Conservation (phyloP, 2,888 invertebrate genomes). For the Schizaphis graminum region DNA sequence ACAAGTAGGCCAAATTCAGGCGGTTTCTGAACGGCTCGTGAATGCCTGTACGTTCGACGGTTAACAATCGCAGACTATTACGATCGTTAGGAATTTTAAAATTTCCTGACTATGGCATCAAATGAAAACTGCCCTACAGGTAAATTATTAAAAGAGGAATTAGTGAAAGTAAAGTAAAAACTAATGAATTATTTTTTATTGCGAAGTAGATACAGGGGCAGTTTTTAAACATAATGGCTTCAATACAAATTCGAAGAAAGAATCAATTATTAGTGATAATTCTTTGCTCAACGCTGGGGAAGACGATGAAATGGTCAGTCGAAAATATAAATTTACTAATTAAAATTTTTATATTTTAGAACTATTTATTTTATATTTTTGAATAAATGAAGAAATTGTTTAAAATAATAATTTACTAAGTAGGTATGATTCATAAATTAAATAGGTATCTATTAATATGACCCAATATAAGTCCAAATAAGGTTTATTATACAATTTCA, state of each 20-base stretch:
- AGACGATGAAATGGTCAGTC: conserved; percentile 75
- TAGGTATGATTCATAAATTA: background rate
- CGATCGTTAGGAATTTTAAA: conserved; percentile 65
- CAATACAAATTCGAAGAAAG: conserved; percentile 38
- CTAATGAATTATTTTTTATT: background rate
- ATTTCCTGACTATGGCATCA: conserved; percentile 67
- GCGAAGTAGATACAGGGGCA: conserved; percentile 47
- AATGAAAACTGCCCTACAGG: conserved; percentile 66
- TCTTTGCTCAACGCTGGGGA: conserved; percentile 72
- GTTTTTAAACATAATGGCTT: conserved; percentile 62
- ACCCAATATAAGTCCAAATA: background rate
- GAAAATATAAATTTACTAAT: background rate
- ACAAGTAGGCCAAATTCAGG: conserved; percentile 55
- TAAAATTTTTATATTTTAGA: background rate
- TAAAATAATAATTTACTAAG: background rate
- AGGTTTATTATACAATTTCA: background rate
- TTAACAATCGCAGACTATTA: conserved; percentile 60
- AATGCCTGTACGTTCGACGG: conserved; percentile 63
- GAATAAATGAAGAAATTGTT: background rate
- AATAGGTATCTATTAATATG: background rate
- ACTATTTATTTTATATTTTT: background rate
- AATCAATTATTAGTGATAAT: conserved; percentile 51
- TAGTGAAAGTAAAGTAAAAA: background rate
- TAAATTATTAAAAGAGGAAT: background rate
- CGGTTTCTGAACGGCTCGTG: conserved; percentile 63